Evolutionary conservation across 1,140 invertebrate species (phyloP).

Genomic region (Ditylenchus dipsaci): DNA sequence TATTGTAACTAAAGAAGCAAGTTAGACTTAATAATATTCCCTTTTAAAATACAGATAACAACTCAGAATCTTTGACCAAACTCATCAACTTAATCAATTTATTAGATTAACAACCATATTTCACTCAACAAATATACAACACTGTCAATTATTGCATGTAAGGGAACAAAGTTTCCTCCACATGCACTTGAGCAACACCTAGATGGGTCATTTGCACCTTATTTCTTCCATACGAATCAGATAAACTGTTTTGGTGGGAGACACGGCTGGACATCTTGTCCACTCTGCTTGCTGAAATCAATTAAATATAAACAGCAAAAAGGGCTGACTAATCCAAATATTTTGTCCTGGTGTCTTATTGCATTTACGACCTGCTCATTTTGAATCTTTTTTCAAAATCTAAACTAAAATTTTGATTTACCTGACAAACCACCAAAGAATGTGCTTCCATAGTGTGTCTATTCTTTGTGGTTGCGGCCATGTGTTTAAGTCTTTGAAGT

Average conservation of each 20-base stretch:
- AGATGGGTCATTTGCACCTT: background rate
- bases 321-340: too few relatives aligned
- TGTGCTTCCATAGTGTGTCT: slow-evolving; percentile 21
- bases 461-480: slow-evolving; percentile 19
- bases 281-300: background rate
- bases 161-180: background rate
- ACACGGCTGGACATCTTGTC: background rate
- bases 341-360: too few relatives aligned
- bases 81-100: background rate
- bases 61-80: background rate
- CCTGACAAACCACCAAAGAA: slow-evolving; percentile 9
- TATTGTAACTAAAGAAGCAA: background rate
- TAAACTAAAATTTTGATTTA: slow-evolving; percentile 4
- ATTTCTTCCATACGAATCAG: background rate
- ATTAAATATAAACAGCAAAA: background rate
- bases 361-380: too few relatives aligned
- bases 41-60: too few relatives aligned
- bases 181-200: background rate
- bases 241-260: background rate
- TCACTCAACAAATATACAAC: background rate
- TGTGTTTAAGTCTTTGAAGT: slow-evolving; percentile 5
- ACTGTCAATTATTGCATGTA: background rate
- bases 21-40: background rate
- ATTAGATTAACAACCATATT: background rate
- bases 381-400: background rate